phyloP scores from a whole-genome alignment of 2,113 vertebrate genomes.

The Oreamnos americanus region DNA sequence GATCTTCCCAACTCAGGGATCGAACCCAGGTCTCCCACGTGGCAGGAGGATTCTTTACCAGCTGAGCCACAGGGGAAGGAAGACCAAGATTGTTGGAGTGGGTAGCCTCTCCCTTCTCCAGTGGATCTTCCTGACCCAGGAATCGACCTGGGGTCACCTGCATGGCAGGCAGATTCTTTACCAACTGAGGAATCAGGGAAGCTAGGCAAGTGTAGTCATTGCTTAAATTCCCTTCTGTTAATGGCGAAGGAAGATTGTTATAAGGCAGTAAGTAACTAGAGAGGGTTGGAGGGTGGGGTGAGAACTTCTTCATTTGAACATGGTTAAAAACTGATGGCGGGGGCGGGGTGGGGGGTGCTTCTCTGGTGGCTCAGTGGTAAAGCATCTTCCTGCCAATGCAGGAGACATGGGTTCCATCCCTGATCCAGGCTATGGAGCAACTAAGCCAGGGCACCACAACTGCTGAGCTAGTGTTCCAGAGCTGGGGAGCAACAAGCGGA shows the following conservation, averaged over 20 bases:
- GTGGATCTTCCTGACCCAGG: neutral
- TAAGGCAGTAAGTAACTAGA: neutral
- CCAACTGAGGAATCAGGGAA: neutral
- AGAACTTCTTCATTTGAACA: neutral
- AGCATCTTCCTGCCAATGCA: neutral
- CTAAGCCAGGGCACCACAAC: neutral
- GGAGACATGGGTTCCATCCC: neutral
- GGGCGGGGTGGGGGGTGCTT: fast-evolving
- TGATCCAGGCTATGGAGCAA: neutral
- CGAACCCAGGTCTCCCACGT: neutral
- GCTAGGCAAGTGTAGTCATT: neutral
- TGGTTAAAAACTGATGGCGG: neutral
- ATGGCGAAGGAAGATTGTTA: neutral
- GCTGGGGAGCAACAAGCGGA: neutral
- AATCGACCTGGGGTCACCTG: neutral
- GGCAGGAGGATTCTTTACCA: neutral
- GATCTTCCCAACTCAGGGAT: neutral
- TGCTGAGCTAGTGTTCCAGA: neutral
- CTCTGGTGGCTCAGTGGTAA: neutral
- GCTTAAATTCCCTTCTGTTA: neutral
- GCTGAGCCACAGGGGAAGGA: neutral
- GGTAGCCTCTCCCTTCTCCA: neutral
- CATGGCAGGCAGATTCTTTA: neutral
- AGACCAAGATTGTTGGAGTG: neutral
- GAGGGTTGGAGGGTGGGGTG: neutral